A percentile compares a stretch with the other conserved stretches of the same genome.
phyloP scores from a whole-genome alignment of 2,113 vertebrate genomes.

The Corvus hawaiiensis region DNA sequence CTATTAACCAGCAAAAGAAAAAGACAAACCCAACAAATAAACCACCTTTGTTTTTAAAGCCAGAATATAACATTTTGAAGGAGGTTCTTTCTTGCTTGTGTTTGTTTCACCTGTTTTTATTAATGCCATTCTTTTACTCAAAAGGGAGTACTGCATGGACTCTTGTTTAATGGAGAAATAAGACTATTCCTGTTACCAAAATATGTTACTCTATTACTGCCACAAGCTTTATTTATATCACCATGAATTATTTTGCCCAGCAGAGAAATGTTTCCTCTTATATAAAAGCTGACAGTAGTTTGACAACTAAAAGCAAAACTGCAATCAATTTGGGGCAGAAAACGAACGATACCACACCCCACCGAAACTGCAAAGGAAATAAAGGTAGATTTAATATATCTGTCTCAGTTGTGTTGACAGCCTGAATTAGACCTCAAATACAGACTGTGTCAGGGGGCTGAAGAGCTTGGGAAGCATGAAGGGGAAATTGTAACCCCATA shows the following conservation, averaged over 20 bases:
- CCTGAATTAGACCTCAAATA: neutral
- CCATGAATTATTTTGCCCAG: conserved; percentile 4
- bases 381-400: conserved; percentile 7
- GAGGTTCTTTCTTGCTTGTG: neutral
- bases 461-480: neutral
- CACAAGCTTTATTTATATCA: neutral
- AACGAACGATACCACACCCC: neutral
- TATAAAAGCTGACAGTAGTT: neutral
- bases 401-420: neutral
- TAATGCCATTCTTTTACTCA: neutral
- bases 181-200: neutral
- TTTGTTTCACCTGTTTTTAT: neutral
- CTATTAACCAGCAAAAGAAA: neutral
- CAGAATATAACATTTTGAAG: neutral
- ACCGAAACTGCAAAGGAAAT: neutral
- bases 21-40: neutral
- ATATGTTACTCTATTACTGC: neutral
- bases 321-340: neutral
- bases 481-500: neutral
- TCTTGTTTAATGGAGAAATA: neutral
- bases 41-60: neutral
- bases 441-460: neutral
- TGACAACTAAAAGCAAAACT: neutral
- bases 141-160: neutral
- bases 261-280: neutral